These are phyloP conservation scores for Hanleya hanleyi DNA, from an alignment of 2,888 invertebrate species.

Conservation along the genomic window DNA sequence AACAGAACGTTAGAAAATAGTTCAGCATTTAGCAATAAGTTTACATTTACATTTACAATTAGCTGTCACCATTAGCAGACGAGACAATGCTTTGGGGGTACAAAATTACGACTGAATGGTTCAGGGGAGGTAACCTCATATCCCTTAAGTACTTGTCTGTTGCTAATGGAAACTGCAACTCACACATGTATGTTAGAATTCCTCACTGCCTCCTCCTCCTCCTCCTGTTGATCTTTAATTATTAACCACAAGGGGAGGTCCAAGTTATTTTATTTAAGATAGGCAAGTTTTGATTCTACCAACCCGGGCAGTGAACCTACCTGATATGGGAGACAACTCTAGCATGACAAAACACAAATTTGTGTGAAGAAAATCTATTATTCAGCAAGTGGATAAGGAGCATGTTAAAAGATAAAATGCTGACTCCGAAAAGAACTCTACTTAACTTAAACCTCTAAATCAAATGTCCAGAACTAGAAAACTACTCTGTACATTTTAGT, in stretches of 20 bases:
- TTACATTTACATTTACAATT: no score
- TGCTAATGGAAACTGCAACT: no score
- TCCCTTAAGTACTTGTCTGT: no score
- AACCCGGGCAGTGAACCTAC: not conserved
- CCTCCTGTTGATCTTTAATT: no score
- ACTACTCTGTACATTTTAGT: not conserved
- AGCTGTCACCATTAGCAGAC: no score
- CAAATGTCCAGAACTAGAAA: not conserved
- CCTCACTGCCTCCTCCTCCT: no score
- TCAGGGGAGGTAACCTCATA: no score
- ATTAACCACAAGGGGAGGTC: not conserved
- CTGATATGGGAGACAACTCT: not conserved
- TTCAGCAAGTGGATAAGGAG: not conserved
- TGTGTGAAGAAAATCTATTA: not conserved
- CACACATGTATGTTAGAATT: no score
- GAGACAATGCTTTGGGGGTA: not conserved
- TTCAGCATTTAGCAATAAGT: no score
- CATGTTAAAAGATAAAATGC: not conserved
- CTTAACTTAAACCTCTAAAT: not conserved
- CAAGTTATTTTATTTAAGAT: not conserved
- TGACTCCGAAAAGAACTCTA: not conserved
- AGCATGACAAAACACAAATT: constrained; percentile 14
- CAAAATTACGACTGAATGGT: not conserved
- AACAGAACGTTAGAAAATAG: no score
- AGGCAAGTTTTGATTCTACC: not conserved